Evolutionary conservation across 2,113 vertebrate genomes (phyloP), one percentile per base, ranked within the genome.

Genomic region (Dunckerocampus dactyliophorus): DNA sequence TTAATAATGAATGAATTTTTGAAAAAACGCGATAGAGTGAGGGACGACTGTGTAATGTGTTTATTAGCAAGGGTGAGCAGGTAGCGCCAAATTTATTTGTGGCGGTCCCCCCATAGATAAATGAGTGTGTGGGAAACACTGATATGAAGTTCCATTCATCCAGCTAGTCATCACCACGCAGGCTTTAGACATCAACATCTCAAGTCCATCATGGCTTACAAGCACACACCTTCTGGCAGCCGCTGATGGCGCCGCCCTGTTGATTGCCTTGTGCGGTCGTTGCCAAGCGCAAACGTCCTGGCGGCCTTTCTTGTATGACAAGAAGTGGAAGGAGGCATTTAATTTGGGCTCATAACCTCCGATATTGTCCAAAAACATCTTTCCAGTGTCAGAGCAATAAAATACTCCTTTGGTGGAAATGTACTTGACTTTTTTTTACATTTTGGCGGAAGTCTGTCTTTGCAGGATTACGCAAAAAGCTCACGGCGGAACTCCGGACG

Each of bases 381-480:
- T 11, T 55, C 17, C 24, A 12, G 31, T 10, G 53, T 31, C 37
- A 31, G 53, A 34, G 28, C 53, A 55, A 55, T 37, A 39, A 31
- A 55, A 39, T 22, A n/a, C 17, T 13, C 5, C 4, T 54, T 54
- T 19, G 22, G n/a, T 55, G 53, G 53, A 55, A 37, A 55, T 8
- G 37, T 55, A 31, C 31, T 19, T 19, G 53, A 55, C 19, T 31
- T 55, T 55, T 55, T 39, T 54, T 55, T 5, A 5, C 7, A 34
- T 34, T 8, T 34, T 34, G 53, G 53, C 53, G 22, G 53, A 55
- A 55, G 31, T 19, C 53, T 55, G 31, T 55, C 31, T 55, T 55
- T 55, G 31, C 53, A 13, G 53, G 53, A 39, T 55, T 55, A 55
- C 53, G 53, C 53, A 55, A 55, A 55, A 55, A 17, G 31, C 28